Percentiles rank a stretch among this genome's conserved stretches.
phyloP scores from a whole-genome alignment of 2,113 vertebrate species.

The Nothocercus nigrocapillus region DNA sequence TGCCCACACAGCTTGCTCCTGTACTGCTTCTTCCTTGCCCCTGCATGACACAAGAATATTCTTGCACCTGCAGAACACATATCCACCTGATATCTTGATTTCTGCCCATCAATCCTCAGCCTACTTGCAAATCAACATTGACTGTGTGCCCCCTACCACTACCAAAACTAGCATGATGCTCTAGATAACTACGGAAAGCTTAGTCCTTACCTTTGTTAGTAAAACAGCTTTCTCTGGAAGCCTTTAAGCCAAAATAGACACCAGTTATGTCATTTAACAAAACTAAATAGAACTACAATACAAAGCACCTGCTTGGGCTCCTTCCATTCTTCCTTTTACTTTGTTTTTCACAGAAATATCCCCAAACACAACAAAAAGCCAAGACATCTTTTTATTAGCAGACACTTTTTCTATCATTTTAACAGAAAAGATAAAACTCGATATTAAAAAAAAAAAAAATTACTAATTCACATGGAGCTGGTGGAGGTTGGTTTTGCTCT shows the following conservation, averaged over 20 bases:
- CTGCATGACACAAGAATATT: neutral
- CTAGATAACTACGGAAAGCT: neutral
- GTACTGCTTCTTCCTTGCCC: neutral
- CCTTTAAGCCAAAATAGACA: neutral
- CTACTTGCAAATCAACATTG: neutral
- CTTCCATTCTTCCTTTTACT: neutral
- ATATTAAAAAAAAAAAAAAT: neutral
- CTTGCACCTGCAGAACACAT: neutral
- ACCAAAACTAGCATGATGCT: fast-evolving
- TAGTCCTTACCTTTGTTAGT: neutral
- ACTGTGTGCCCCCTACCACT: neutral
- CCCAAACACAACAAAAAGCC: neutral
- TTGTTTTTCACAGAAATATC: neutral
- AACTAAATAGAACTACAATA: neutral
- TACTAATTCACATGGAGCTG: neutral
- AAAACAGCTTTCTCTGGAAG: neutral
- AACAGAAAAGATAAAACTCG: neutral
- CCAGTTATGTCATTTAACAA: neutral
- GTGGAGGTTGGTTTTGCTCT: neutral
- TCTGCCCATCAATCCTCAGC: neutral
- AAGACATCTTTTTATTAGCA: neutral
- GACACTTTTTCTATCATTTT: neutral
- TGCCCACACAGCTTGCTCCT: neutral
- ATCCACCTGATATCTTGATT: neutral
- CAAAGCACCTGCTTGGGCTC: neutral